Evolutionary conservation across 2,797 vertebrate genomes (phyloP).

Genomic region (Chanos chanos): DNA sequence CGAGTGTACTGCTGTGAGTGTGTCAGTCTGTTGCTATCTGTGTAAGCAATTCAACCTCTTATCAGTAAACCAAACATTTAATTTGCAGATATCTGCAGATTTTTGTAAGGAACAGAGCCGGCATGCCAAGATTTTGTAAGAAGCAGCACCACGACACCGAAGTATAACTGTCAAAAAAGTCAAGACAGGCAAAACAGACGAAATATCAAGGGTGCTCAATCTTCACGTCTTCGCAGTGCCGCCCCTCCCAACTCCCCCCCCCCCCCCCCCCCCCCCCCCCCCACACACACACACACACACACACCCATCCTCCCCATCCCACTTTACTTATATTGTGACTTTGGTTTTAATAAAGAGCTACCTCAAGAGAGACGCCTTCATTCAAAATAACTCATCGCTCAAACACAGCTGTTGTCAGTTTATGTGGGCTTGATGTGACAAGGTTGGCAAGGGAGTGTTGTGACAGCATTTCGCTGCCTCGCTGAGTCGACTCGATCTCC

Average conservation of each 20-base stretch:
- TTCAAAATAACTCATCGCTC: conserved; percentile 34
- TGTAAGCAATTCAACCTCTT: too few relatives aligned
- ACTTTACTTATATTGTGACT: conserved; percentile 40
- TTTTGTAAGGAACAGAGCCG: too few relatives aligned
- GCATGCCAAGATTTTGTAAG: conserved; percentile 19
- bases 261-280: background rate
- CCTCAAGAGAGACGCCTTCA: conserved; percentile 38
- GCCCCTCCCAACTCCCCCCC: background rate
- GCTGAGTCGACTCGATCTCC: conserved; percentile 15
- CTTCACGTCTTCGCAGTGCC: conserved; percentile 9
- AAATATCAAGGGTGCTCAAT: conserved; percentile 18
- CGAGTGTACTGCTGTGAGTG: too few relatives aligned
- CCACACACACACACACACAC: too few relatives aligned
- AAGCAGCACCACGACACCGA: conserved; percentile 8
- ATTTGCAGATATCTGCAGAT: too few relatives aligned
- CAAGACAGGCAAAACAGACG: conserved; percentile 21
- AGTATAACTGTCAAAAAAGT: conserved; percentile 30
- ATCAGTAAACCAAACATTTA: too few relatives aligned
- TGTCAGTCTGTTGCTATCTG: too few relatives aligned
- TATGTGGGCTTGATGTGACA: conserved; percentile 45
- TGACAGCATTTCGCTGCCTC: conserved; percentile 27
- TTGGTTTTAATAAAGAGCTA: conserved; percentile 38
- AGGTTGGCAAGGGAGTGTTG: conserved; percentile 29
- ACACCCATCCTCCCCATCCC: conserved; percentile 24
- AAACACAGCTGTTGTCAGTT: conserved; percentile 40